A percentile compares a stretch with the other conserved stretches of the same genome.
These are phyloP conservation scores for Pagetopsis macropterus DNA, from an alignment of 2,797 vertebrate species.

Conservation along the genomic window DNA sequence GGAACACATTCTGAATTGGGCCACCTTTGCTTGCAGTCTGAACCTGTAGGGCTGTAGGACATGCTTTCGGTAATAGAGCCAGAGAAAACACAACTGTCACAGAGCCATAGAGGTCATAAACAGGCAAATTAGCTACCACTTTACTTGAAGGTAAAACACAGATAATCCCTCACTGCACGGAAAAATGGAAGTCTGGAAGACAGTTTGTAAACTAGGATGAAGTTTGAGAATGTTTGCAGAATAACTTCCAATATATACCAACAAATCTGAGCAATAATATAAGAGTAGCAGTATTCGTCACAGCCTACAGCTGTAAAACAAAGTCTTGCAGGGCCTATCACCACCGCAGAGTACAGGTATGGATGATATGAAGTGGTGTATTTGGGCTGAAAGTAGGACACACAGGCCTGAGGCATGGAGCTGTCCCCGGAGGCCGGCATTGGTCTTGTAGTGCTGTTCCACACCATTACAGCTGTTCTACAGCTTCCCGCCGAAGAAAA, in stretches of 20 bases:
- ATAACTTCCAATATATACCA: too few relatives aligned
- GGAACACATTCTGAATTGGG: too few relatives aligned
- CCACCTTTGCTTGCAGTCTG: not conserved
- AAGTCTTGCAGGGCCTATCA: not conserved
- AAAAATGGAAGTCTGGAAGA: too few relatives aligned
- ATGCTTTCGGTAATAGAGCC: not conserved
- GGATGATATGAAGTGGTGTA: constrained; percentile 30
- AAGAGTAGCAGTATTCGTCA: not conserved
- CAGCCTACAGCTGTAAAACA: not conserved
- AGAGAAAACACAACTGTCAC: too few relatives aligned
- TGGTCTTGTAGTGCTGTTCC: constrained; percentile 61
- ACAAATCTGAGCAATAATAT: not conserved
- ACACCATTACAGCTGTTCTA: constrained; percentile 68
- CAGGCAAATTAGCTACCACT: too few relatives aligned
- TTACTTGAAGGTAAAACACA: not conserved
- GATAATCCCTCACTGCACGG: too few relatives aligned
- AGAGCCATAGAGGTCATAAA: too few relatives aligned
- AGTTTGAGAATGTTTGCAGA: too few relatives aligned
- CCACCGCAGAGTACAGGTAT: not conserved
- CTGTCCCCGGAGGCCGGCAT: constrained; percentile 52
- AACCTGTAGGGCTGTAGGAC: too few relatives aligned
- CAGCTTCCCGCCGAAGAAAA: constrained; percentile 61
- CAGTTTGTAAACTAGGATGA: too few relatives aligned
- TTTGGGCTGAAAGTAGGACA: constrained; percentile 59
- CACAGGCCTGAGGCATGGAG: constrained; percentile 49